A percentile compares a stretch with the other conserved stretches of the same genome.
Evolutionary conservation across 2,113 vertebrate species (phyloP).

Genomic region (Halichoeres trimaculatus): DNA sequence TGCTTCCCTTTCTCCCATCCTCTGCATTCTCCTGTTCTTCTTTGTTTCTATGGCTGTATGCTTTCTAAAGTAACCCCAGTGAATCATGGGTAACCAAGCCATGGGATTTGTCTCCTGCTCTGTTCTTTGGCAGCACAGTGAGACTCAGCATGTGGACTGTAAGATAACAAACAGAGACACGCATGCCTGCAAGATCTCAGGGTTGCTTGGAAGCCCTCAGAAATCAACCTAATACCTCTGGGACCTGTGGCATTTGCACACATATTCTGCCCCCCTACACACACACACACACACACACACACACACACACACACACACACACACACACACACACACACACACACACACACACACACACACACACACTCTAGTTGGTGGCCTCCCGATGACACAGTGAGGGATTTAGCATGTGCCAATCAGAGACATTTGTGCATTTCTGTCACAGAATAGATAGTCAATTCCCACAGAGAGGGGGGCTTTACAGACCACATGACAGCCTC

Average conservation of each 20-base stretch:
- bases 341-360: neutral
- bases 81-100: conserved; percentile 54
- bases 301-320: too few species aligned
- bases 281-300: conserved; percentile 1
- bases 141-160: conserved; percentile 62
- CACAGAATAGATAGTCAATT: conserved; percentile 56
- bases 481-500: conserved; percentile 38
- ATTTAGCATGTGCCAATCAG: conserved; percentile 60
- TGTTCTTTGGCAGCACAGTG: conserved; percentile 51
- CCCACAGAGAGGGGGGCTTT: conserved; percentile 53
- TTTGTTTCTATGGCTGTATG: neutral
- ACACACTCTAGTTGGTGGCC: conserved; percentile 45
- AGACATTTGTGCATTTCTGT: conserved; percentile 63
- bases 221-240: conserved; percentile 65
- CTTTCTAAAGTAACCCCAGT: conserved; percentile 25
- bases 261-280: conserved; percentile 13
- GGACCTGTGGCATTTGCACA: conserved; percentile 66
- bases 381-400: conserved; percentile 36
- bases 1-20: conserved; percentile 30
- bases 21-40: conserved; percentile 3
- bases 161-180: conserved; percentile 68
- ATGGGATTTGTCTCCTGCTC: conserved; percentile 54
- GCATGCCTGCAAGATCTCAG: conserved; percentile 38
- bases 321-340: conserved; percentile 1
- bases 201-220: conserved; percentile 61